Conservation (phyloP, 2,797 vertebrate species). For the Artibeus jamaicensis region DNA sequence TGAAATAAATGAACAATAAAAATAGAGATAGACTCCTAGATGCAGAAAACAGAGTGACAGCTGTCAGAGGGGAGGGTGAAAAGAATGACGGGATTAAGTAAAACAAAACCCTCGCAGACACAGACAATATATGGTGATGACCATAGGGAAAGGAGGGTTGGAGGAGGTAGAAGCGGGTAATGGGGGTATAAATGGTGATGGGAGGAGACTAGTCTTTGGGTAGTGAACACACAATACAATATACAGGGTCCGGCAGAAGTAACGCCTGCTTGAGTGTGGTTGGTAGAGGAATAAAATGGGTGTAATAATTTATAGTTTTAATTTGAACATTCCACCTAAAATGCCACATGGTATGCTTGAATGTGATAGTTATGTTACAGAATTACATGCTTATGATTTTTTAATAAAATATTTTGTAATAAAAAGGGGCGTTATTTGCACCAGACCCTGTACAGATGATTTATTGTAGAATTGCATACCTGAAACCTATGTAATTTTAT, state of each 20-base stretch:
- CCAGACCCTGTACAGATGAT: not conserved
- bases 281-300: too few species aligned
- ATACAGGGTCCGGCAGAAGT: not conserved
- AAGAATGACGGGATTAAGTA: not conserved
- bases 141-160: not conserved
- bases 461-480: not conserved
- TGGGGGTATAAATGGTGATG: not conserved
- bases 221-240: not conserved
- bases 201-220: not conserved
- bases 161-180: not conserved
- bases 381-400: too few species aligned
- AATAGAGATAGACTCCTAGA: not conserved
- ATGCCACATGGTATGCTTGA: too few species aligned
- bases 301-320: too few species aligned
- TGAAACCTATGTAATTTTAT: not conserved
- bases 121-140: not conserved
- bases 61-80: not conserved
- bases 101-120: not conserved
- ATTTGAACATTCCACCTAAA: too few species aligned
- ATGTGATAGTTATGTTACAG: too few species aligned
- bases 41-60: not conserved
- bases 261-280: too few species aligned
- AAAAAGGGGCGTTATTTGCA: too few species aligned
- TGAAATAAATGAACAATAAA: not conserved
- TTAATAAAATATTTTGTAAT: too few species aligned